A percentile compares a stretch with the other conserved stretches of the same genome.
Conservation (phyloP, 2,888 invertebrate species). For the Drosophila borborema region DNA sequence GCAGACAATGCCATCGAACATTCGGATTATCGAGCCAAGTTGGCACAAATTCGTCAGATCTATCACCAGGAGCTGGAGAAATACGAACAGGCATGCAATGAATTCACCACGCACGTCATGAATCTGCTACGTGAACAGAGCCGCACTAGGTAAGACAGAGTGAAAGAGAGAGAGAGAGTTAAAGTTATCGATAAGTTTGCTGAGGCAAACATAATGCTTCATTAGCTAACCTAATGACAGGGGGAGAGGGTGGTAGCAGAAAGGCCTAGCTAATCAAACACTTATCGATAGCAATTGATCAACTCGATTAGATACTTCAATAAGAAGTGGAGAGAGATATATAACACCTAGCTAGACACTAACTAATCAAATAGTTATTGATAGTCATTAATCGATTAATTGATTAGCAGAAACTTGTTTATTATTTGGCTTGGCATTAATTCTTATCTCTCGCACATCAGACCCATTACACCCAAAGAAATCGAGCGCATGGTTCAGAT, state of each 20-base stretch:
- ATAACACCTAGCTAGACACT: not conserved
- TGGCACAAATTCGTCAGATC: slow-evolving; percentile 99
- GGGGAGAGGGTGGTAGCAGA: not conserved
- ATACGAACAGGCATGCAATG: slow-evolving; percentile 99
- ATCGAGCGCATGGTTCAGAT: slow-evolving; percentile 99
- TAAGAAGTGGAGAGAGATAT: not conserved
- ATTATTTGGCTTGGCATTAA: not conserved
- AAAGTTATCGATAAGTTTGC: not conserved
- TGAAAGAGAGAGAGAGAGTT: not conserved
- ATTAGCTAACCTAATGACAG: not conserved
- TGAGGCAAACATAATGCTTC: not conserved
- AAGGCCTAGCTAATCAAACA: not conserved
- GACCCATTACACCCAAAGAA: slow-evolving; percentile 99
- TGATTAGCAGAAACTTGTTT: not conserved
- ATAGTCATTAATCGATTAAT: slow-evolving; percentile 1
- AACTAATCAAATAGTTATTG: not conserved
- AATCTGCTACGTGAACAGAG: slow-evolving; percentile 98
- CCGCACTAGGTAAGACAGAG: slow-evolving; percentile 88
- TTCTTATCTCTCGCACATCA: slow-evolving; percentile 34
- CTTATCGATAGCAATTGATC: not conserved
- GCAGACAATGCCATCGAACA: slow-evolving; percentile 99
- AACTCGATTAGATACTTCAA: not conserved
- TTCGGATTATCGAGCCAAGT: slow-evolving; percentile 99
- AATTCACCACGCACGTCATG: slow-evolving; percentile 99
- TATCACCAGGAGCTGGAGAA: slow-evolving; percentile 99